Evolutionary conservation across 2,888 invertebrate genomes (phyloP).

Genomic region (Dasypogon diadema): DNA sequence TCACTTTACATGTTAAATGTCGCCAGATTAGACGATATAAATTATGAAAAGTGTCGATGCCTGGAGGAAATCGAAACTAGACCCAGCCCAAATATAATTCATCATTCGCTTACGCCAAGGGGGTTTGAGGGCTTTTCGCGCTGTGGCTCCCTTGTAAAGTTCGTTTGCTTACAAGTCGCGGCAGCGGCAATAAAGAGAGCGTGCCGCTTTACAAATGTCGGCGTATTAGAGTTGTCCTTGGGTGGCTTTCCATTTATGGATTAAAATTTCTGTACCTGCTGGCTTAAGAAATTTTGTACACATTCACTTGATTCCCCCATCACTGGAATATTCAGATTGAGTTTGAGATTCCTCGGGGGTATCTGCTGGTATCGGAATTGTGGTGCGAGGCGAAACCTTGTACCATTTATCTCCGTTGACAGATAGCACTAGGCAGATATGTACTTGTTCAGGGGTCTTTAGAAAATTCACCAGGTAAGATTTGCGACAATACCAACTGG

Average conservation of each 20-base stretch:
- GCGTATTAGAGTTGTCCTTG: constrained; percentile 38
- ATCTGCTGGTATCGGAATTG: neutral
- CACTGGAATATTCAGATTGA: neutral
- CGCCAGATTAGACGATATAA: constrained; percentile 24
- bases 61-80: constrained; percentile 5
- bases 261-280: constrained; percentile 35
- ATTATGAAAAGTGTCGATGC: constrained; percentile 34
- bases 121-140: constrained; percentile 3
- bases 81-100: neutral
- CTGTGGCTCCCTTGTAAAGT: neutral
- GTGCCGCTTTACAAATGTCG: constrained; percentile 13
- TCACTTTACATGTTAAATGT: constrained; percentile 24
- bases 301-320: constrained; percentile 9
- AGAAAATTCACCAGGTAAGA: constrained; percentile 37
- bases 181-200: neutral
- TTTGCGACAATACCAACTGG: constrained; percentile 43
- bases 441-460: constrained; percentile 8
- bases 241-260: constrained; percentile 39
- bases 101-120: neutral
- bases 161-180: neutral
- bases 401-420: constrained; percentile 29
- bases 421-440: constrained; percentile 27
- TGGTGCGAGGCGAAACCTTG: constrained; percentile 1
- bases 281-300: constrained; percentile 28
- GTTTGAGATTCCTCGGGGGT: neutral